These are phyloP conservation scores for Sebastolobus altivelis DNA, from an alignment of 2,797 vertebrate species.

Conservation along the genomic window DNA sequence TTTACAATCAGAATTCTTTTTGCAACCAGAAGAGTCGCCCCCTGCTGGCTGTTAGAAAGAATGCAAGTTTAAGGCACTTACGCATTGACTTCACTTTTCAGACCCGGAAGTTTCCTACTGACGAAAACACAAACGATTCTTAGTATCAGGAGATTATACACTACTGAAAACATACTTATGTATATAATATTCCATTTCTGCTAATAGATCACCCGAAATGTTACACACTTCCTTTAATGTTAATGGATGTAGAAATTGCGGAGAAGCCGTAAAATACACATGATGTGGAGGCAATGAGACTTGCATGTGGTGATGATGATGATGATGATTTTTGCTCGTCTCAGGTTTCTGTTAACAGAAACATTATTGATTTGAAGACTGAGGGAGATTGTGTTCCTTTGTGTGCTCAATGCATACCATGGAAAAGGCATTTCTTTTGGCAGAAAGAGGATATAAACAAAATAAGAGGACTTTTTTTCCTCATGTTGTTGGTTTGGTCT, in stretches of 20 bases:
- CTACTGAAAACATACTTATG: too few relatives aligned
- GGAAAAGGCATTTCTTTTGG: neutral
- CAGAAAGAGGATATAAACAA: constrained; percentile 28
- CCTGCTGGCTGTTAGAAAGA: too few relatives aligned
- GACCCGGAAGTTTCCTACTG: too few relatives aligned
- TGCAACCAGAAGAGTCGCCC: too few relatives aligned
- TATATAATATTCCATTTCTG: too few relatives aligned
- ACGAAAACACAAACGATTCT: too few relatives aligned
- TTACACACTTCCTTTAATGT: neutral
- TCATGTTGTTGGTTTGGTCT: constrained; percentile 4
- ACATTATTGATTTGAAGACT: constrained; percentile 39
- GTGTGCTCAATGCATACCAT: neutral
- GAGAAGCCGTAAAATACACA: neutral
- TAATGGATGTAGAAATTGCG: neutral
- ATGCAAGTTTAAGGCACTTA: too few relatives aligned
- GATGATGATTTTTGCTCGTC: constrained; percentile 7
- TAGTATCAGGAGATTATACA: too few relatives aligned
- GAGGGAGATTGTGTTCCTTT: constrained; percentile 28
- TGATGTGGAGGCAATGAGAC: neutral
- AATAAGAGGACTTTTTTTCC: neutral
- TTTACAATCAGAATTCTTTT: too few relatives aligned
- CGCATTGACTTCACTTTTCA: too few relatives aligned
- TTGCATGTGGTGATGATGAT: neutral
- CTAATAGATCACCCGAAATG: too few relatives aligned
- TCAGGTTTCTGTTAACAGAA: constrained; percentile 67